Conservation (phyloP, 2,797 vertebrate genomes). For the Crypturellus tataupa region DNA sequence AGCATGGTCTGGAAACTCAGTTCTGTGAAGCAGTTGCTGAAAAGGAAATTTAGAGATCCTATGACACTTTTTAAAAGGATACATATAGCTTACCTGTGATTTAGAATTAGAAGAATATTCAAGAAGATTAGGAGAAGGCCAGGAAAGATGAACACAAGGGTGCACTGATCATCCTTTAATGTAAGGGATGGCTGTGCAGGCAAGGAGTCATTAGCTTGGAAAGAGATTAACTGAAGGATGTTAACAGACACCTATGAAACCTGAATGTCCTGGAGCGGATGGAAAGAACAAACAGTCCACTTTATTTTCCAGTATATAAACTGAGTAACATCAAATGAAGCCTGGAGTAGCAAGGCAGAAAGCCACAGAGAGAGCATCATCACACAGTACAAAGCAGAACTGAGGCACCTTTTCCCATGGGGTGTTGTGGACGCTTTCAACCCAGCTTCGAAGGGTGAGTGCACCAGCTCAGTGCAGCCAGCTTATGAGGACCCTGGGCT, state of each 20-base stretch:
- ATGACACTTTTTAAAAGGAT: not conserved
- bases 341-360: not conserved
- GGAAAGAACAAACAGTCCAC: not conserved
- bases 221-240: not conserved
- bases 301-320: not conserved
- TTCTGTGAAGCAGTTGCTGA: not conserved
- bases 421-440: not conserved
- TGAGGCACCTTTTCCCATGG: not conserved
- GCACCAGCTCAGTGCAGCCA: not conserved
- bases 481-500: not conserved
- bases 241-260: not conserved
- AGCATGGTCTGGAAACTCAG: not conserved
- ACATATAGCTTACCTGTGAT: not conserved
- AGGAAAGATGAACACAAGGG: not conserved
- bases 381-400: not conserved
- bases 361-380: too few species aligned
- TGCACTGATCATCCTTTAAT: not conserved
- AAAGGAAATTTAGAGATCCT: not conserved
- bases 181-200: not conserved
- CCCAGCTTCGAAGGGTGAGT: fast-evolving
- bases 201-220: not conserved
- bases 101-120: not conserved
- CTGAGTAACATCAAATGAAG: not conserved
- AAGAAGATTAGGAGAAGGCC: not conserved
- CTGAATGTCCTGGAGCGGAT: not conserved